phyloP scores from a whole-genome alignment of 2,888 invertebrate species.

The Ephialtes manifestator region DNA sequence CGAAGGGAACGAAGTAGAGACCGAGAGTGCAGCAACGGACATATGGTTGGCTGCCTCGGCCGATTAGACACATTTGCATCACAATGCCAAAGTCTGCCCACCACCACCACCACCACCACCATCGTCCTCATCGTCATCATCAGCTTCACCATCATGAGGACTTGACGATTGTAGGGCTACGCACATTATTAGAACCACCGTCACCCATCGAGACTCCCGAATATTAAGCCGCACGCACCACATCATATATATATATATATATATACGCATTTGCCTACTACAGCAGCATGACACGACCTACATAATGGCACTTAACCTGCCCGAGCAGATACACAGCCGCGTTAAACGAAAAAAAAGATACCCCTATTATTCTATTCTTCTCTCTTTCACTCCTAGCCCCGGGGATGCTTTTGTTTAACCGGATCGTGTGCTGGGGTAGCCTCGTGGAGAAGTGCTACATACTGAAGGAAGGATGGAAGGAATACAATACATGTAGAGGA shows the following conservation, averaged over 20 bases:
- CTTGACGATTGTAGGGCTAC: slow-evolving; percentile 28
- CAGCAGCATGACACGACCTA: slow-evolving; percentile 63
- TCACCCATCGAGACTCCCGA: slow-evolving; percentile 54
- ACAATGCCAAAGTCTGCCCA: slow-evolving; percentile 83
- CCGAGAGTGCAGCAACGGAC: slow-evolving; percentile 78
- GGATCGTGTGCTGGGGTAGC: slow-evolving; percentile 31
- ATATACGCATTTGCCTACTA: slow-evolving; percentile 24
- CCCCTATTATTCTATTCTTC: slow-evolving; percentile 50
- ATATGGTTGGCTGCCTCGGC: slow-evolving; percentile 85
- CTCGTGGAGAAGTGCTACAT: slow-evolving; percentile 9
- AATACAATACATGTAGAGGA: neutral
- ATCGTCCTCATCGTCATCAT: slow-evolving; percentile 49
- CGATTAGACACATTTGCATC: slow-evolving; percentile 85
- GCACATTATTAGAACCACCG: slow-evolving; percentile 34
- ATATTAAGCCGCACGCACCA: slow-evolving; percentile 52
- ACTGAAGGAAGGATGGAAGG: neutral
- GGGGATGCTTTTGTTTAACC: slow-evolving; percentile 66
- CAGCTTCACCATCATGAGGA: slow-evolving; percentile 60
- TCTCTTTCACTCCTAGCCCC: slow-evolving; percentile 41
- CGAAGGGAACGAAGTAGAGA: slow-evolving; percentile 32
- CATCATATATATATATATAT: slow-evolving; percentile 15
- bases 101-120: slow-evolving; percentile 73
- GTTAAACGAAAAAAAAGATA: slow-evolving; percentile 63
- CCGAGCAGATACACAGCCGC: slow-evolving; percentile 58
- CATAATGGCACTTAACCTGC: slow-evolving; percentile 83